These are phyloP conservation scores for Sander vitreus DNA, from an alignment of 2,113 vertebrate species.

Conservation along the genomic window DNA sequence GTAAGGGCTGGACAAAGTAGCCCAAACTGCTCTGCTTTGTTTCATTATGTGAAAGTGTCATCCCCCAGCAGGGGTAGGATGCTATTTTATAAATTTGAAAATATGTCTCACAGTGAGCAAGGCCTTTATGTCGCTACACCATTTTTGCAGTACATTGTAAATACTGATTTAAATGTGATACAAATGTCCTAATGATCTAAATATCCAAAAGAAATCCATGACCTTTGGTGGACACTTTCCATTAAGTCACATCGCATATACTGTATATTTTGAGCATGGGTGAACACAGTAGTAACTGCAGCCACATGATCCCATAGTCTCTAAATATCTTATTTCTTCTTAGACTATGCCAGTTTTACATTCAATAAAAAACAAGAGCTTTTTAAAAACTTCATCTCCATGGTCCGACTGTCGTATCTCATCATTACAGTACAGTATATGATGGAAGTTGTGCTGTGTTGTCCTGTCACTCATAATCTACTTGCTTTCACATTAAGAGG, in stretches of 20 bases:
- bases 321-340: neutral
- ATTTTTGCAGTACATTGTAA: neutral
- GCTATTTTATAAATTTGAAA: conserved; percentile 26
- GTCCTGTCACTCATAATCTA: conserved; percentile 68
- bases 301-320: conserved; percentile 3
- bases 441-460: conserved; percentile 32
- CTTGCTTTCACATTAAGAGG: conserved; percentile 67
- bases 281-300: conserved; percentile 3
- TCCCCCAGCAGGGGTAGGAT: conserved; percentile 6
- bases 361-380: neutral
- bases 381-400: conserved; percentile 36
- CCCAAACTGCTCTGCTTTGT: conserved; percentile 25
- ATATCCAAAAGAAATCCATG: neutral
- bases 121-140: neutral
- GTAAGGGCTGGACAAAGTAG: conserved; percentile 41
- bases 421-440: conserved; percentile 19
- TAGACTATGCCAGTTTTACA: neutral
- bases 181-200: neutral
- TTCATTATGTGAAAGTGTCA: conserved; percentile 24
- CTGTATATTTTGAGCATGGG: neutral
- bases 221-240: neutral
- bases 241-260: neutral
- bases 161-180: neutral
- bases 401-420: conserved; percentile 45
- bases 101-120: neutral